Conservation (phyloP, 2,113 vertebrate species). For the Boleophthalmus pectinirostris region DNA sequence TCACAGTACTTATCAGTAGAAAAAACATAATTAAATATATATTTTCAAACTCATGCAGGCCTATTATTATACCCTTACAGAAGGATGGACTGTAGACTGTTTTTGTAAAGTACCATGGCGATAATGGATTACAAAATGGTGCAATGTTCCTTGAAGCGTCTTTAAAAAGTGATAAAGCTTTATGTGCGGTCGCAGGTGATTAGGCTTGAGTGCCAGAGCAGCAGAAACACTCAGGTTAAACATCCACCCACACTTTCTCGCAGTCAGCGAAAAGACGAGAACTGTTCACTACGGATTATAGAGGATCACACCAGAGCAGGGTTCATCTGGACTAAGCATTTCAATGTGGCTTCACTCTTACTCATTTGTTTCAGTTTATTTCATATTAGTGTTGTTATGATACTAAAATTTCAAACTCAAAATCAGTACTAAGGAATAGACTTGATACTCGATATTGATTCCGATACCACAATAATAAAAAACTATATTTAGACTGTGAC, state of each 20-base stretch:
- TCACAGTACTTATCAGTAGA: too few relatives aligned
- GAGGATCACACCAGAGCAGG: background rate
- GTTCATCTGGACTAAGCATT: too few relatives aligned
- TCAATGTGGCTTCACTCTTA: too few relatives aligned
- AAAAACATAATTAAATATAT: too few relatives aligned
- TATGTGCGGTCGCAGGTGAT: constrained; percentile 65
- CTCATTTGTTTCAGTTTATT: too few relatives aligned
- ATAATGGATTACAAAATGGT: background rate
- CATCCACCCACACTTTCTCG: constrained; percentile 69
- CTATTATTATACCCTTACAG: background rate
- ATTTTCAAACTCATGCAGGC: background rate
- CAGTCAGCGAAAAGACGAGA: constrained; percentile 62
- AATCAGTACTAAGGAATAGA: too few relatives aligned
- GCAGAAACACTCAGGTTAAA: constrained; percentile 75
- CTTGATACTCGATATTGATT: too few relatives aligned
- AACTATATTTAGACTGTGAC: too few relatives aligned
- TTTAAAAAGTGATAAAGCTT: constrained; percentile 11
- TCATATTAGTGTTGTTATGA: too few relatives aligned
- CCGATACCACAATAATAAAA: too few relatives aligned
- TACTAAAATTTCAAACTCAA: too few relatives aligned
- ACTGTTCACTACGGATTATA: constrained; percentile 25
- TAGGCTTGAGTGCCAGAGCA: constrained; percentile 71
- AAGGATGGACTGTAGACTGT: background rate
- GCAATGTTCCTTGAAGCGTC: background rate
- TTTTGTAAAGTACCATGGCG: background rate